These are phyloP conservation scores for Sesia bembeciformis DNA, from an alignment of 2,888 invertebrate genomes.

Conservation along the genomic window DNA sequence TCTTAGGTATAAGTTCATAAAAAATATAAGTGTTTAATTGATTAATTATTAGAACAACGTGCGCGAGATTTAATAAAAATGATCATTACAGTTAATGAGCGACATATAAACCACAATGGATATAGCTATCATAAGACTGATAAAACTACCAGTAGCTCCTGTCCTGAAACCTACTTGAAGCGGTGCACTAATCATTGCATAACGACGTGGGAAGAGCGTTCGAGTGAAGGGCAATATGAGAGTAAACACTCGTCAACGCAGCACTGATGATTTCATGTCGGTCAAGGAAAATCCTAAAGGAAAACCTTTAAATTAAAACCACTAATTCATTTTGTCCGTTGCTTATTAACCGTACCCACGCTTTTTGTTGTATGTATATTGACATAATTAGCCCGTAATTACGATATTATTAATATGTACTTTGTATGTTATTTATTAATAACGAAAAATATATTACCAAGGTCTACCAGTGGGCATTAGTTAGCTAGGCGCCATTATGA, in stretches of 20 bases:
- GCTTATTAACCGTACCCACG: not conserved
- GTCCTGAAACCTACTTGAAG: constrained; percentile 34
- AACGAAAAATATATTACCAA: no score
- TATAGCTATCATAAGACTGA: constrained; percentile 36
- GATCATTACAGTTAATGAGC: no score
- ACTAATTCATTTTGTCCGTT: not conserved
- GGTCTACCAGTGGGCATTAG: no score
- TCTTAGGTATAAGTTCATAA: no score
- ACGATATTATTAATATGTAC: not conserved
- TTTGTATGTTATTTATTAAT: no score
- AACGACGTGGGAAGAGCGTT: constrained; percentile 41
- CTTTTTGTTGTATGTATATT: no score
- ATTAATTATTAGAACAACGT: no score
- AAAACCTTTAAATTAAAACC: constrained; percentile 24
- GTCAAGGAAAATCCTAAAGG: constrained; percentile 54
- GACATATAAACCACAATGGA: constrained; percentile 13
- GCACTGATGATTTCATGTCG: constrained; percentile 56
- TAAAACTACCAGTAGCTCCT: constrained; percentile 11
- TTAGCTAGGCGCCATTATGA: no score
- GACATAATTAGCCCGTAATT: no score
- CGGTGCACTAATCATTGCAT: constrained; percentile 34
- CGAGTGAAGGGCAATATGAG: constrained; percentile 46
- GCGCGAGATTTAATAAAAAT: no score
- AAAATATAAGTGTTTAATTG: no score
- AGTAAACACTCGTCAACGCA: constrained; percentile 46